Base-by-base conservation (phyloP, 2,797 vertebrate species). In the Chelmon rostratus region DNA sequence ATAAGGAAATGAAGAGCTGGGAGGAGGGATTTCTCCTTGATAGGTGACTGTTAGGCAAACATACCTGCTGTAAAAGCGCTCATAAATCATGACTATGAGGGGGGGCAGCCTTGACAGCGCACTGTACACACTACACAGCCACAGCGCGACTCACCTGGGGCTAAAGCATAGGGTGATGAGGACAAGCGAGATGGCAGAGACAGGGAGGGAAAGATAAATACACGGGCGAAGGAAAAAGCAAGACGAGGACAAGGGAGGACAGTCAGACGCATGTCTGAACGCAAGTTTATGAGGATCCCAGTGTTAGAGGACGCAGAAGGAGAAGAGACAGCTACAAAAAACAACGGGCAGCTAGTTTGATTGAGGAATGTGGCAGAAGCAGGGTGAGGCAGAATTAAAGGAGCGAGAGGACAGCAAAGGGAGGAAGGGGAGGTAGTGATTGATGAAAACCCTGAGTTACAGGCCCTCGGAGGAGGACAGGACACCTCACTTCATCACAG, bases 401-500 rank as follows among this genome's bases (percentile, higher is more conserved):
- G 67, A 73, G 59, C 38, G 50, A 78, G 73, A 77, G 74, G 80
- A 81, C 72, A 61, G 84, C 74, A 12, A 38, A 66, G 82, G 73
- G 80, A 78, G 78, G 63, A 70, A 68, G 54, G 69, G 64, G 76
- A 65, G 54, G 61, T 61, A 23, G 79, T 89, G 87, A 92, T 85
- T 86, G 87, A 94, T 94, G 90, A 76, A 87, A 82, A 83, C 70
- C 49, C 73, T 31, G 74, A 91, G 85, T 83, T 82, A 79, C 83
- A 81, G 81, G 83, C 64, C 85, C 81, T 90, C 74, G 77, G 82
- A 89, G 85, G 85, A 86, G 76, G 81, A 82, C 58, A 44, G 85
- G 83, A 77, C 76, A 76, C 73, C 69, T 86, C 86, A 79, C 83
- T 91, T 79, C 77, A 93, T 92, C 90, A 90, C 78, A 62, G 61